Base-by-base conservation (phyloP, 2,113 vertebrate species). In the Malurus alboscapulatus region DNA sequence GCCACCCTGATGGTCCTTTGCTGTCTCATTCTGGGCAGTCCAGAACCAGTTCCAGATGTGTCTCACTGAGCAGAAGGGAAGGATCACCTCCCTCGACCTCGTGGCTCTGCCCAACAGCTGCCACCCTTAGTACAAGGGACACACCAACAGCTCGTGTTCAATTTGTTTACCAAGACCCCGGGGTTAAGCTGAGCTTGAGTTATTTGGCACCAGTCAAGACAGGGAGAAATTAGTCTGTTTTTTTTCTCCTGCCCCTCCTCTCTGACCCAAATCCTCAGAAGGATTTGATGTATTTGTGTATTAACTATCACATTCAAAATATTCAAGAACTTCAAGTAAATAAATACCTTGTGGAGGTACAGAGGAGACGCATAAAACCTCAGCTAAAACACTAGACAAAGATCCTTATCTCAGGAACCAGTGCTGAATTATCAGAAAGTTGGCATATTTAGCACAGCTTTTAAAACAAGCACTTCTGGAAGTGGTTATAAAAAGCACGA, bases 401-500 rank as follows among this genome's bases (percentile, higher is more conserved):
- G 29, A 61, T 17, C 7, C 14, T 84, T 66, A 58, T 32, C 21
- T 68, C 68, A 44, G 34, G 44, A 76, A 84, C 6, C 20, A 48
- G n/a, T 11, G 44, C 51, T 67, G 55, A 87, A 76, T 61, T 69
- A 67, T 81, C 32, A 77, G 38, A 63, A 91, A 69, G 90, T 38
- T 0, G 0, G 26, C 2, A 3, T 44, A 58, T 40, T 92, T 66
- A 73, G 65, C 65, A 71, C 1, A 7, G 53, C 12, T 88, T 81
- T 76, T 27, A 55, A 81, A 88, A 29, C 38, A 92, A 93, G 59
- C 51, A 66, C 30, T 87, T 87, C 25, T 63, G 65, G 5, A 94
- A 88, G 34, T 67, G 48, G 88, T 93, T 71, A 34, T 50, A 62
- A 88, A 58, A 65, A 68, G 85, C 14, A 59, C 0, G 0, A 71